Conservation (phyloP, 2,113 vertebrate genomes). For the Toxotes chatareus region DNA sequence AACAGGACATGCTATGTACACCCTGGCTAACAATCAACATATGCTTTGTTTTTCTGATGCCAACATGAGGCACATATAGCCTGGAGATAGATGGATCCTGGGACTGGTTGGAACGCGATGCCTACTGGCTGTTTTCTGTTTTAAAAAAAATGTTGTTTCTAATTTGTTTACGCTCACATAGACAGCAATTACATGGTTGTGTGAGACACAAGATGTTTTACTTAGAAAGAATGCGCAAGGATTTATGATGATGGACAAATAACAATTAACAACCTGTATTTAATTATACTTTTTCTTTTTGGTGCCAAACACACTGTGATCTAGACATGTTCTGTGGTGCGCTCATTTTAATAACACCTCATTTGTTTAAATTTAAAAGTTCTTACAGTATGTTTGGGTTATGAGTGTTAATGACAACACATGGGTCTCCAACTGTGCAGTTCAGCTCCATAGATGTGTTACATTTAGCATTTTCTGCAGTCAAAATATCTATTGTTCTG, state of each 20-base stretch:
- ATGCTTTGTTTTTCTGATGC: conserved; percentile 94
- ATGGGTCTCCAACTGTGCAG: not conserved
- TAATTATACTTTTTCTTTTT: not conserved
- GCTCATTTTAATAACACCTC: not conserved
- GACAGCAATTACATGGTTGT: conserved; percentile 66
- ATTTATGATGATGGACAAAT: conserved; percentile 1
- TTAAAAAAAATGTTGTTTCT: conserved; percentile 74
- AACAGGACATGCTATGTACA: conserved; percentile 97
- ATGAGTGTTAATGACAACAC: not conserved
- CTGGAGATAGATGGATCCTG: conserved; percentile 86
- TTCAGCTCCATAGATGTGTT: not conserved
- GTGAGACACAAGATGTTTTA: conserved; percentile 39
- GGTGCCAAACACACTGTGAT: conserved; percentile 7
- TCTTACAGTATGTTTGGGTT: not conserved
- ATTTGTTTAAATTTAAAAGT: not conserved
- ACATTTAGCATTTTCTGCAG: not conserved
- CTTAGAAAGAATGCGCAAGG: conserved; percentile 6
- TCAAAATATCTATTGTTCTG: conserved; percentile 10
- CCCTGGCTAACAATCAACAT: conserved; percentile 98
- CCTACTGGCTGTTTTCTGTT: conserved; percentile 80
- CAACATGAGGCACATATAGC: conserved; percentile 89
- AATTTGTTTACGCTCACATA: conserved; percentile 77
- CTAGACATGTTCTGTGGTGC: not conserved
- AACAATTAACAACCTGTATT: conserved; percentile 10
- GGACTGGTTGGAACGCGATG: conserved; percentile 82